phyloP scores from a whole-genome alignment of 2,888 invertebrate species.

The Ischnus inquisitorius region DNA sequence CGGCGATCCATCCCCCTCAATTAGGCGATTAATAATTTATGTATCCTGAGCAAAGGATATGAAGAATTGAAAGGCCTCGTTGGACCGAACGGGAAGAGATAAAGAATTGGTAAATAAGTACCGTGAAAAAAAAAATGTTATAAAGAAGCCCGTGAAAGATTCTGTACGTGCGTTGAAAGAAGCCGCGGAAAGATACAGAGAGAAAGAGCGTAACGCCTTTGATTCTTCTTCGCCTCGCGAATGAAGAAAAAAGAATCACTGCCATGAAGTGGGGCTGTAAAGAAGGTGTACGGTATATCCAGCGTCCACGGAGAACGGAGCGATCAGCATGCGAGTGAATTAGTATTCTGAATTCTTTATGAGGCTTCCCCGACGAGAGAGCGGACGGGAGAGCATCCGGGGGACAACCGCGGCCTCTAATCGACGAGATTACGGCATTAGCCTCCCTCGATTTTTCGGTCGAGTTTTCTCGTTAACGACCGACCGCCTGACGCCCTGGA shows the following conservation, averaged over 20 bases:
- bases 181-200: slow-evolving; percentile 40
- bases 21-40: slow-evolving; percentile 59
- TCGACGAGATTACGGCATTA: slow-evolving; percentile 72
- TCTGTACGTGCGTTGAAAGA: slow-evolving; percentile 46
- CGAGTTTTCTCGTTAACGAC: slow-evolving; percentile 70
- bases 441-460: slow-evolving; percentile 69
- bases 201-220: slow-evolving; percentile 18
- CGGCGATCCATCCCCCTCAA: slow-evolving; percentile 23
- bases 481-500: slow-evolving; percentile 50
- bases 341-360: slow-evolving; percentile 73
- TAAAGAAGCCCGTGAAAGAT: slow-evolving; percentile 20
- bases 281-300: slow-evolving; percentile 12
- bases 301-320: slow-evolving; percentile 42
- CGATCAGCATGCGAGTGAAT: slow-evolving; percentile 64
- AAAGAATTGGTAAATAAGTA: slow-evolving; percentile 43
- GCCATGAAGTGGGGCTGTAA: background rate
- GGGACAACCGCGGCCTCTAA: slow-evolving; percentile 64
- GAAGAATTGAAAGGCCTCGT: slow-evolving; percentile 8
- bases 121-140: slow-evolving; percentile 9
- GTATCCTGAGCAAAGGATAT: slow-evolving; percentile 39
- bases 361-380: slow-evolving; percentile 64
- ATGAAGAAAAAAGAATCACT: slow-evolving; percentile 1
- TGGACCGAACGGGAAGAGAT: slow-evolving; percentile 46
- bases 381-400: slow-evolving; percentile 14
- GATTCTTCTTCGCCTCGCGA: slow-evolving; percentile 2